A percentile compares a stretch with the other conserved stretches of the same genome.
Evolutionary conservation across 2,888 invertebrate species (phyloP).

Genomic region (Bedellia somnulentella): DNA sequence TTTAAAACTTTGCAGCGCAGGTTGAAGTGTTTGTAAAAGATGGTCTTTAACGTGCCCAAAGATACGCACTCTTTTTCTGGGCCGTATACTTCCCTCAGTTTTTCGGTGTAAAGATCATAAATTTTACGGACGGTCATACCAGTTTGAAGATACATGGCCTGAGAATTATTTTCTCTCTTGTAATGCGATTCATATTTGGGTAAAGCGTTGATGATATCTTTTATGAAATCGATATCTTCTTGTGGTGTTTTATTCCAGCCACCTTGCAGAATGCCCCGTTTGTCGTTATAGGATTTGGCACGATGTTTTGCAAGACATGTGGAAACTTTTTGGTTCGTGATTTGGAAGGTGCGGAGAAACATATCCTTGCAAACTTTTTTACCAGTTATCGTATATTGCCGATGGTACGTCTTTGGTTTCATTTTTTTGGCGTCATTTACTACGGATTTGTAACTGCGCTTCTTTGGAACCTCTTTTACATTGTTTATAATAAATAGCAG

Average conservation of each 20-base stretch:
- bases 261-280: conserved; percentile 1
- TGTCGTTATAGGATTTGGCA: background rate
- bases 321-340: background rate
- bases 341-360: conserved; percentile 2
- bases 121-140: conserved; percentile 1
- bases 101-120: conserved; percentile 2
- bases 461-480: background rate
- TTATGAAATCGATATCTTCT: background rate
- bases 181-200: conserved; percentile 6
- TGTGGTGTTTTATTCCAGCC: conserved; percentile 1
- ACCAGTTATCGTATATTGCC: background rate
- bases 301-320: conserved; percentile 1
- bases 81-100: background rate
- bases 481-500: background rate
- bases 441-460: background rate
- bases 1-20: conserved; percentile 3
- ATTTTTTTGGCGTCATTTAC: background rate
- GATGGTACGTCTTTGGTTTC: background rate
- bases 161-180: conserved; percentile 2
- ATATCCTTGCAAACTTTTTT: conserved; percentile 2
- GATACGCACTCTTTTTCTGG: conserved; percentile 2
- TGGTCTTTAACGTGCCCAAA: conserved; percentile 2
- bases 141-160: conserved; percentile 2
- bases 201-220: conserved; percentile 2
- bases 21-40: conserved; percentile 6